Evolutionary conservation across 2,888 invertebrate species (phyloP).

Genomic region (Heteromyza rotundicornis): DNA sequence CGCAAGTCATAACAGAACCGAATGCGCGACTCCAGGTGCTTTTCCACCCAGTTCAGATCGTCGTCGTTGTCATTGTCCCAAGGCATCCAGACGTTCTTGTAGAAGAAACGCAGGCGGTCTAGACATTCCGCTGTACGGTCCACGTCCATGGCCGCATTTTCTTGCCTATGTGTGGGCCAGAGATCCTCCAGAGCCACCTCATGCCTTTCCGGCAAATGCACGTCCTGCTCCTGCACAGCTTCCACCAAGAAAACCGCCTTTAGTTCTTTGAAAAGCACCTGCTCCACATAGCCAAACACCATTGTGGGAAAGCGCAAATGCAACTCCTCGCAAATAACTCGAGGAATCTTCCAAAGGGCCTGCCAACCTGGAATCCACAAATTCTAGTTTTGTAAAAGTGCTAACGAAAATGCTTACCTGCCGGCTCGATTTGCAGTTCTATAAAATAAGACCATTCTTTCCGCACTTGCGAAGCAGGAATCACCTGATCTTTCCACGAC

Average conservation of each 20-base stretch:
- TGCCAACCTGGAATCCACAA: slow-evolving; percentile 65
- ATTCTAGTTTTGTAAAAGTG: not conserved
- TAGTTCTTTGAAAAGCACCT: slow-evolving; percentile 64
- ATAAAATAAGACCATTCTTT: slow-evolving; percentile 67
- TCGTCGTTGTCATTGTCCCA: slow-evolving; percentile 70
- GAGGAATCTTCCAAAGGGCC: slow-evolving; percentile 70
- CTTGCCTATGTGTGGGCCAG: slow-evolving; percentile 68
- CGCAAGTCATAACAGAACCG: slow-evolving; percentile 68
- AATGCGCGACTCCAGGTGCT: slow-evolving; percentile 66
- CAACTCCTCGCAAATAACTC: slow-evolving; percentile 66
- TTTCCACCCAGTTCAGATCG: slow-evolving; percentile 65
- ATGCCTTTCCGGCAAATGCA: slow-evolving; percentile 66
- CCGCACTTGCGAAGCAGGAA: slow-evolving; percentile 65
- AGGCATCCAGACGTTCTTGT: slow-evolving; percentile 68
- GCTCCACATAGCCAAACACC: slow-evolving; percentile 66
- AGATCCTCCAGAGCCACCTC: slow-evolving; percentile 66
- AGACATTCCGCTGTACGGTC: slow-evolving; percentile 66
- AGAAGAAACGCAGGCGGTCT: slow-evolving; percentile 69
- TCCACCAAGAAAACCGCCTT: slow-evolving; percentile 65
- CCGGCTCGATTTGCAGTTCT: slow-evolving; percentile 66
- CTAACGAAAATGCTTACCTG: slow-evolving; percentile 51
- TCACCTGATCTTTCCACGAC: slow-evolving; percentile 55
- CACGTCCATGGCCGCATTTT: slow-evolving; percentile 64
- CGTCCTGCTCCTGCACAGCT: slow-evolving; percentile 67
- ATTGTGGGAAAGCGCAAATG: slow-evolving; percentile 68